Base-by-base conservation (phyloP, 2,888 invertebrate genomes). In the Apocheima hispidaria region DNA sequence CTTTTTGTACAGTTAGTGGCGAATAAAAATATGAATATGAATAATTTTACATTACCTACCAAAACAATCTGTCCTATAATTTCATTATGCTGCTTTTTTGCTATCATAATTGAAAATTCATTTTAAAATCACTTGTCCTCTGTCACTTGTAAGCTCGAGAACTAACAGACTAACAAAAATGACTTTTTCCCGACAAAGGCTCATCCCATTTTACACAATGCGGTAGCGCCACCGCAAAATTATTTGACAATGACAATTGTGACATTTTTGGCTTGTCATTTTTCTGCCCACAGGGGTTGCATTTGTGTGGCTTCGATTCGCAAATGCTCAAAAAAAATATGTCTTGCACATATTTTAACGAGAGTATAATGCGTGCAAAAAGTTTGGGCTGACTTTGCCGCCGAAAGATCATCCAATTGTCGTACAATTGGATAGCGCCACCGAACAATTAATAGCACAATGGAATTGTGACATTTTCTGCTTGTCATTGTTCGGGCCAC, bases 221-320 rank as follows among this genome's bases (percentile, higher is more conserved):
- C 72, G 72, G 86, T 87, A 92, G 92, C 92, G 92, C 92, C 92
- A 91, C 86, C 83, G 78, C 70, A 81, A 79, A 81, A 84, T 84
- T 73, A 74, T 67, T 52, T 50, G 56, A 69, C 65, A 69, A 69
- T 69, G 65, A 63, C 61, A 51, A 77, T 86, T 86, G 87, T 90
- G 88, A 87, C 91, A 90, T 83, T 79, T 80, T 78, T 67, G 77
- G 82, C 81, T 79, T 84, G 84, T 83, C 78, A 82, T 78, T 74
- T 78, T 76, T 69, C 72, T 55, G 82, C 65, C 82, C 83, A 81
- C 84, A 86, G 82, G 83, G 81, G 75, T 73, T 69, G 79, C 70
- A 74, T 84, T 85, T 77, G 79, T 75, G 73, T 73, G 77, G 81
- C 71, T 75, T 72, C 74, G 28, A 51, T 56, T 56, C 12, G 51